A percentile compares a stretch with the other conserved stretches of the same genome.
Conservation (phyloP, 2,797 vertebrate genomes). For the Trematomus bernacchii region DNA sequence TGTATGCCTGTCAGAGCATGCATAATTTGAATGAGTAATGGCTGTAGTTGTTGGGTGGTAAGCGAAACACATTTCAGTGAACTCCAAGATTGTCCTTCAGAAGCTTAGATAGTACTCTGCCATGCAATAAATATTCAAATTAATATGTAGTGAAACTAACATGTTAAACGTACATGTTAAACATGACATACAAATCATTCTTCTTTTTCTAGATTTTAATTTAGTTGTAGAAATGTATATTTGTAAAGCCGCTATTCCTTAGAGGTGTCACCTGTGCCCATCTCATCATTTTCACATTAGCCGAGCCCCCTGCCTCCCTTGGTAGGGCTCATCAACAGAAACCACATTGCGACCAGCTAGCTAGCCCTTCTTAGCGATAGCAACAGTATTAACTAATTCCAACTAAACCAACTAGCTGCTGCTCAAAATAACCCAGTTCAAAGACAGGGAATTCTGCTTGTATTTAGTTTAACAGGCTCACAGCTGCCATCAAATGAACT, state of each 20-base stretch:
- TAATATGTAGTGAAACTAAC: too few species aligned
- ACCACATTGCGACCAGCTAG: not conserved
- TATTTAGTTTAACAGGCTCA: not conserved
- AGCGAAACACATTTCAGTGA: not conserved
- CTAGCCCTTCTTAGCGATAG: not conserved
- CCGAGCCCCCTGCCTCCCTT: too few species aligned
- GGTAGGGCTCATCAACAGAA: too few species aligned
- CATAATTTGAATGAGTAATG: not conserved
- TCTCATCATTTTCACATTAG: too few species aligned
- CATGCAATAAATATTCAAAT: too few species aligned
- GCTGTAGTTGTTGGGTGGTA: not conserved
- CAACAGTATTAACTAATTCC: too few species aligned
- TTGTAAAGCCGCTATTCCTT: too few species aligned
- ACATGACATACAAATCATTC: too few species aligned
- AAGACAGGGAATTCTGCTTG: not conserved
- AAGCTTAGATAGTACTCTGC: not conserved
- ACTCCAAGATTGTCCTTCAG: not conserved
- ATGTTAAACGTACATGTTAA: too few species aligned
- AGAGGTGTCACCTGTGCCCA: too few species aligned
- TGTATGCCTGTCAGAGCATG: not conserved
- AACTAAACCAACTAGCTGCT: not conserved
- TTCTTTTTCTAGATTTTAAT: too few species aligned
- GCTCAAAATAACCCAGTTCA: not conserved
- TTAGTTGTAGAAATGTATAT: too few species aligned
- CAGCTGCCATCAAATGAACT: not conserved